Evolutionary conservation across 2,797 vertebrate species (phyloP).

Genomic region (Centroberyx gerrardi): DNA sequence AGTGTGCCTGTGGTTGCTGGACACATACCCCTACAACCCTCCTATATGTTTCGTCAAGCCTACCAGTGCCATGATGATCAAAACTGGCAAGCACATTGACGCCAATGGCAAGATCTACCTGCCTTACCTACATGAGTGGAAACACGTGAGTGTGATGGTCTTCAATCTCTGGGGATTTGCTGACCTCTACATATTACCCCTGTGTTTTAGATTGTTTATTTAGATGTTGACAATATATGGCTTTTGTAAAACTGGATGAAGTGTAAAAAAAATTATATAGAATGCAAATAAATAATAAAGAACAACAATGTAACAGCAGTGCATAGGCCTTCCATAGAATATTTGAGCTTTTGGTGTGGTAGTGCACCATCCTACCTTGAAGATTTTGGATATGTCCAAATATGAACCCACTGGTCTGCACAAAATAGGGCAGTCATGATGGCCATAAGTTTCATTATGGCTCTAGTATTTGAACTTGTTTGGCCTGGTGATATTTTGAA

Average conservation of each 20-base stretch:
- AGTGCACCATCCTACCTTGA: background rate
- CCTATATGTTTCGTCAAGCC: constrained; percentile 99
- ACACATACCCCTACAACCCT: constrained; percentile 98
- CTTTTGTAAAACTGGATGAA: background rate
- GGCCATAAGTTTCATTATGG: background rate
- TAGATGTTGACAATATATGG: background rate
- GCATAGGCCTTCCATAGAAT: background rate
- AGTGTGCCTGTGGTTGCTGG: constrained; percentile 97
- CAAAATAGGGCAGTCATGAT: background rate
- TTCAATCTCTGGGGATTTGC: background rate
- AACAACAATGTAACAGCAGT: background rate
- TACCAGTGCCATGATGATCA: constrained; percentile 99
- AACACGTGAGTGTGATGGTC: constrained; percentile 89
- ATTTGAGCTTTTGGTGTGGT: background rate
- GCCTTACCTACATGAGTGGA: constrained; percentile 99
- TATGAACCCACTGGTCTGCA: too few species aligned
- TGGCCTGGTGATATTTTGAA: background rate
- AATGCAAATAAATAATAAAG: background rate
- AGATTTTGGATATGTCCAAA: background rate
- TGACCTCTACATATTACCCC: background rate
- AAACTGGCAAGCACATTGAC: constrained; percentile 98
- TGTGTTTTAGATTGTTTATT: background rate
- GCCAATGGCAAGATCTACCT: constrained; percentile 99
- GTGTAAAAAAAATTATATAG: background rate
- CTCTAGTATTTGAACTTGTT: background rate